Evolutionary conservation across 2,888 invertebrate genomes (phyloP).

Genomic region (Pasiphila rectangulata): DNA sequence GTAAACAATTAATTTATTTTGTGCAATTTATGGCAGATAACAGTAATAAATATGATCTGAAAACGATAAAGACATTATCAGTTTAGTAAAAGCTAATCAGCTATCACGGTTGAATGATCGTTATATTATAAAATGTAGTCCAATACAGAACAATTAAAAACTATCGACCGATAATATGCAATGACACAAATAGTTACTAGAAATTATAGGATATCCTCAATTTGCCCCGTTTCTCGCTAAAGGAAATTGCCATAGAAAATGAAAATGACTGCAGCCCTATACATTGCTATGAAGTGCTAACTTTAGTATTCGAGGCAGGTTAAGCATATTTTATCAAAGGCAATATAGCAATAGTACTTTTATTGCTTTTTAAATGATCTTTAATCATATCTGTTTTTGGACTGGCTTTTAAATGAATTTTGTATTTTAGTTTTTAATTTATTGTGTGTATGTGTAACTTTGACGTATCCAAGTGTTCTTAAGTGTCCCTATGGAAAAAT

Average conservation of each 20-base stretch:
- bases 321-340: constrained; percentile 14
- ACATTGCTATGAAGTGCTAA: constrained; percentile 11
- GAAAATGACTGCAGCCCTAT: constrained; percentile 17
- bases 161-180: background rate
- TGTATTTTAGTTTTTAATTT: too few species aligned
- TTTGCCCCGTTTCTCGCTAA: constrained; percentile 15
- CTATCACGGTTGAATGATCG: too few species aligned
- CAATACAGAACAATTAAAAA: background rate
- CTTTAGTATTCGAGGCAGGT: constrained; percentile 19
- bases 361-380: constrained; percentile 17
- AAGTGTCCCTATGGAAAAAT: too few species aligned
- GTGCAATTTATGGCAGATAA: too few species aligned
- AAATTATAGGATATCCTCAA: constrained; percentile 28
- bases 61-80: too few species aligned
- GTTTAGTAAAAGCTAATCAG: too few species aligned
- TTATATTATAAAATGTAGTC: too few species aligned
- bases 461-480: too few species aligned
- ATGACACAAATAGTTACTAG: constrained; percentile 5
- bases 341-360: constrained; percentile 8
- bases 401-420: too few species aligned
- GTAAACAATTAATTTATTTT: too few species aligned
- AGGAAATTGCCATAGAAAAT: constrained; percentile 29
- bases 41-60: too few species aligned
- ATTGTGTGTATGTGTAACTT: too few species aligned
- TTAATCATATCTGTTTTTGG: constrained; percentile 9